Base-by-base conservation (phyloP, 1,140 invertebrate genomes). In the Apolygus lucorum region DNA sequence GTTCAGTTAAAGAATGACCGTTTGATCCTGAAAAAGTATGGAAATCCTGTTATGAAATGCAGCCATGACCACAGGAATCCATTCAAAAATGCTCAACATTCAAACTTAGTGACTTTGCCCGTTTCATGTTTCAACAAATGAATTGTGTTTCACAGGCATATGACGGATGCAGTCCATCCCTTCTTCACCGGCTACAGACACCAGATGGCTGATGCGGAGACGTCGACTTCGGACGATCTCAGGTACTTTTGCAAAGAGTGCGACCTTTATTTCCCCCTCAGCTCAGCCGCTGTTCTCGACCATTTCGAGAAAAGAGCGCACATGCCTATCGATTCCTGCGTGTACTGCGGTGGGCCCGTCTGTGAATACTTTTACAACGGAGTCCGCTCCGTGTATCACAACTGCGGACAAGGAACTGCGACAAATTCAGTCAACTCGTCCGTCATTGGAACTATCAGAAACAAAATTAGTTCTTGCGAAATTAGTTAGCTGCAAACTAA, bases 291-390 rank as follows among this genome's bases (percentile, higher is more conserved):
- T 2, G 66, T 71, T 0, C 13, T 24, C 34, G 70, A 71, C 21
- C 70, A 71, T 29, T 71, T 71, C 25, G 11, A 27, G 4, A 70
- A 66, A 25, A 63, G 63, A 42, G 29, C 59, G 0, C 70, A 71
- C 52, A n/a, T 42, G 13, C 70, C 70, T 1, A 49, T 68, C 14
- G 66, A 68, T 14, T 68, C 66, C 14, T 71, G 70, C 63, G 54
- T 71, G 17, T 71, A 71, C 21, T 71, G 70, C 28, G 24, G 66
- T 13, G 70, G 70, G 14, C 70, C 70, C 28, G 70, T 71, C 8
- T 71, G 63, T 49, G 70, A 71, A 28, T 71, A 71, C 64, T 71
- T 21, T 67, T 28, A 27, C 14, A 28, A 68, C 13, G 27, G 25
- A 22, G 29, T 63, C 0, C 52, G 70, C 21, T 22, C 14, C 25